Evolutionary conservation across 2,113 vertebrate species (phyloP).

Genomic region (Probosciger aterrimus): DNA sequence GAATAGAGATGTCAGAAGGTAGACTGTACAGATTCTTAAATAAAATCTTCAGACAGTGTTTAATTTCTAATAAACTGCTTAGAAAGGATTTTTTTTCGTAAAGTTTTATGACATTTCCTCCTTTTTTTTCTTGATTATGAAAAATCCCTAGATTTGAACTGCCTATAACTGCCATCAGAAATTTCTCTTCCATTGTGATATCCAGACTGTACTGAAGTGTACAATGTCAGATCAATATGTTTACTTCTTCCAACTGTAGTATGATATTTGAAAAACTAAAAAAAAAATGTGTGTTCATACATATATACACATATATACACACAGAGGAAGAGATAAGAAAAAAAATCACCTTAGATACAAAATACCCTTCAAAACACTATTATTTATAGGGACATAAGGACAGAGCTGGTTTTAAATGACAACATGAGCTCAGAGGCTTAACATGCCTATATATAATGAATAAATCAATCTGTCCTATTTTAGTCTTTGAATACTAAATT

Average conservation of each 20-base stretch:
- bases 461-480: conserved; percentile 31
- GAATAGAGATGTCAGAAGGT: neutral
- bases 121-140: neutral
- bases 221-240: neutral
- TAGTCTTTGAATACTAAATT: neutral
- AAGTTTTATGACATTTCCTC: neutral
- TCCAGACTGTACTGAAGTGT: neutral
- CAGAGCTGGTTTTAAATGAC: neutral
- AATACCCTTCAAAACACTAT: neutral
- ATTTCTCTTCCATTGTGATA: neutral
- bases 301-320: neutral
- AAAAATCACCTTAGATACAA: neutral
- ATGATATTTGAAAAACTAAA: neutral
- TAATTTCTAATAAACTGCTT: neutral
- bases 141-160: neutral
- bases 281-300: neutral
- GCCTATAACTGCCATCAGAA: neutral
- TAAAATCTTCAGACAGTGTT: neutral
- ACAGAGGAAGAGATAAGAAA: accelerated
- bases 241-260: neutral
- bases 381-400: neutral
- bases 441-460: neutral
- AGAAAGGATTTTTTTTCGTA: neutral
- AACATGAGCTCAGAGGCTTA: neutral
- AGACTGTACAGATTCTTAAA: neutral